These are phyloP conservation scores for Zeugodacus cucurbitae DNA, from an alignment of 1,140 invertebrate genomes.

Conservation along the genomic window DNA sequence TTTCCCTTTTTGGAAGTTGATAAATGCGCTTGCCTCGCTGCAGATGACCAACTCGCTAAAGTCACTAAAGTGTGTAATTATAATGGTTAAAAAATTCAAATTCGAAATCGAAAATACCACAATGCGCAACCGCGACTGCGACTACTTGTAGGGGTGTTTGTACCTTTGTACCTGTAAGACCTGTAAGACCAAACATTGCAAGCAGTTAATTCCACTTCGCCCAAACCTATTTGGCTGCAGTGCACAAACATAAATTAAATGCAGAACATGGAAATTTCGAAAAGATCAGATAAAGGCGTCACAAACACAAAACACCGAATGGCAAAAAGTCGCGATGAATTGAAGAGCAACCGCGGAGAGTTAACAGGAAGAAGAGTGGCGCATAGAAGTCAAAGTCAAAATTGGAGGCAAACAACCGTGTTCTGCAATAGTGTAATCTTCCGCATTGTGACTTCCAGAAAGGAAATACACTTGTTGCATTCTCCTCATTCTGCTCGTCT, in stretches of 20 bases:
- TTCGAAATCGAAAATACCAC: constrained; percentile 39
- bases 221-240: background rate
- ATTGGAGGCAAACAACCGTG: background rate
- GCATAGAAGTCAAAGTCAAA: background rate
- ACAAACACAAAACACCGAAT: background rate
- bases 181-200: background rate
- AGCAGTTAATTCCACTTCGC: background rate
- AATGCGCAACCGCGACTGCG: constrained; percentile 28
- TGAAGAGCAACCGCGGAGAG: background rate
- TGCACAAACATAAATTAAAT: constrained; percentile 2
- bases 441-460: constrained; percentile 26
- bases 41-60: constrained; percentile 11
- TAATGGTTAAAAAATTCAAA: constrained; percentile 40
- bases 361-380: background rate
- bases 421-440: constrained; percentile 9
- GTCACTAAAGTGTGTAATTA: constrained; percentile 42
- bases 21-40: background rate
- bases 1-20: constrained; percentile 30
- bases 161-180: background rate
- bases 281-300: constrained; percentile 16
- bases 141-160: background rate
- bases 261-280: background rate
- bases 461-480: constrained; percentile 36
- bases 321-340: background rate
- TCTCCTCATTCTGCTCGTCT: background rate